phyloP scores from a whole-genome alignment of 2,797 vertebrate species.

The Yasuhikotakia modesta region DNA sequence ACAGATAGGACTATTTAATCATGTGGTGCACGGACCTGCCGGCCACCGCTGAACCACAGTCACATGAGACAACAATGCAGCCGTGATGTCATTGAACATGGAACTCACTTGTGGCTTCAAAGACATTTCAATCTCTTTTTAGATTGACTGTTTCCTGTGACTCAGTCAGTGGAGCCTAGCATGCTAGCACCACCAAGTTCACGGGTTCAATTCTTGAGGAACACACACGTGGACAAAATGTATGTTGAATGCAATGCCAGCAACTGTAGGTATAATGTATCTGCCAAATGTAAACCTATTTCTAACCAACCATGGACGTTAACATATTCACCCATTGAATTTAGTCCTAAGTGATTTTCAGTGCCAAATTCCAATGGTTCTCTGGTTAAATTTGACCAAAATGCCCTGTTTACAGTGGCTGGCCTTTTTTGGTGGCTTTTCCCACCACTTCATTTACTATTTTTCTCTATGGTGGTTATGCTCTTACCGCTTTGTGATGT shows the following conservation, averaged over 20 bases:
- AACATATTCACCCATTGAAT: neutral
- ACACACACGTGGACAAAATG: neutral
- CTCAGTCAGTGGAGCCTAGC: neutral
- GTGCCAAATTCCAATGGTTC: neutral
- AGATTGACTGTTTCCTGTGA: neutral
- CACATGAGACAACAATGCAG: constrained; percentile 43
- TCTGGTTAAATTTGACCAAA: neutral
- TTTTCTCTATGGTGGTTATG: constrained; percentile 6
- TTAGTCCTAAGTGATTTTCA: constrained; percentile 2
- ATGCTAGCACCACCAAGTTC: neutral
- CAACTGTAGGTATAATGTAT: neutral
- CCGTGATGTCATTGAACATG: constrained; percentile 32
- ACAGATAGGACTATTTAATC: constrained; percentile 58
- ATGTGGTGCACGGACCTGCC: constrained; percentile 54
- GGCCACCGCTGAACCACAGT: constrained; percentile 42
- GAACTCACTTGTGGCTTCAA: neutral
- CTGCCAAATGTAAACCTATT: neutral
- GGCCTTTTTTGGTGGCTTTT: neutral
- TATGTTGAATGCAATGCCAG: neutral
- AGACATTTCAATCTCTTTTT: neutral
- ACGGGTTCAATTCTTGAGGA: neutral
- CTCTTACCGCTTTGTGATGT: neutral
- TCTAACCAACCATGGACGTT: neutral
- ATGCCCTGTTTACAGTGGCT: neutral
- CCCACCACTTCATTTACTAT: constrained; percentile 11